Conservation (phyloP, 2,113 vertebrate genomes). For the Vombatus ursinus region DNA sequence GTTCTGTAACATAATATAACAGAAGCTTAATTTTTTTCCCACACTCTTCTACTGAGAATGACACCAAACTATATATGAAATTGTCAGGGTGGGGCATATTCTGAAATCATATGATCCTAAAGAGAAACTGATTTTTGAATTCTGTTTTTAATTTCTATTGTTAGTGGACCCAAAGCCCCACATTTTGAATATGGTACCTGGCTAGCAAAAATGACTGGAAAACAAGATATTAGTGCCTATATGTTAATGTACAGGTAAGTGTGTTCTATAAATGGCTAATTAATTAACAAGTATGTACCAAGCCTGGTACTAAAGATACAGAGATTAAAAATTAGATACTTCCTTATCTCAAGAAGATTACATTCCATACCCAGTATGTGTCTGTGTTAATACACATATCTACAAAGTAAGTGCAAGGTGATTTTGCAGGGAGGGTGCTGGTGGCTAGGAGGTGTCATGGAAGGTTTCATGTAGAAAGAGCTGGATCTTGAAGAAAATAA, state of each 20-base stretch:
- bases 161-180: slow-evolving; percentile 75
- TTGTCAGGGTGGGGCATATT: not conserved
- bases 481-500: not conserved
- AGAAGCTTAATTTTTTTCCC: slow-evolving; percentile 25
- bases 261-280: not conserved
- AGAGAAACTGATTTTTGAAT: not conserved
- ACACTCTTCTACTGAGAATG: not conserved
- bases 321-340: not conserved
- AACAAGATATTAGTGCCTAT: slow-evolving; percentile 75
- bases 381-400: not conserved
- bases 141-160: not conserved
- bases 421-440: not conserved
- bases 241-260: slow-evolving; percentile 87
- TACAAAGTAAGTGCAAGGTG: not conserved
- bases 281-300: not conserved
- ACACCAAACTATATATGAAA: not conserved
- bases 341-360: not conserved
- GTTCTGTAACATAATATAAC: not conserved
- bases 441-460: not conserved
- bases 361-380: not conserved
- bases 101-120: not conserved
- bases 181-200: slow-evolving; percentile 81
- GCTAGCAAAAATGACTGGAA: slow-evolving; percentile 83
- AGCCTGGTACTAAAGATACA: not conserved
- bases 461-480: not conserved